These are phyloP conservation scores for Chironomus riparius DNA, from an alignment of 2,888 invertebrate species.

Conservation along the genomic window DNA sequence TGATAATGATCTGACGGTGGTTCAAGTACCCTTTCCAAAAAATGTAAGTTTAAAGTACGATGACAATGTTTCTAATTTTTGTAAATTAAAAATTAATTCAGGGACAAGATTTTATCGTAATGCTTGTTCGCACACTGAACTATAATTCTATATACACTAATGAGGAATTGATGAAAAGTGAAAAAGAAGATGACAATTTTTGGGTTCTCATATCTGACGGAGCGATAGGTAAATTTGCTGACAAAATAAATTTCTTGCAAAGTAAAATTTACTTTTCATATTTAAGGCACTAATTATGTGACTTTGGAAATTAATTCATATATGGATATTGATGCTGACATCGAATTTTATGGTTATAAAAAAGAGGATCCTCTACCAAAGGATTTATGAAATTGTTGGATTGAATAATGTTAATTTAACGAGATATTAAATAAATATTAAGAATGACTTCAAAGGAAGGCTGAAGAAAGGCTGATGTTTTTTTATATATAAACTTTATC, in stretches of 20 bases:
- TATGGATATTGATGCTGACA: constrained; percentile 4
- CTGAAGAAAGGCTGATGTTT: not conserved
- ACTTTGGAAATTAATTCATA: constrained; percentile 21
- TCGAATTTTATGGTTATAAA: constrained; percentile 21
- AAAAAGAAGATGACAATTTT: constrained; percentile 15
- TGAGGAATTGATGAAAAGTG: not conserved
- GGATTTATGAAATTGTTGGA: not conserved
- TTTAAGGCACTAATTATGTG: not conserved
- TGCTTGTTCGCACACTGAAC: constrained; percentile 3
- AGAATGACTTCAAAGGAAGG: not conserved
- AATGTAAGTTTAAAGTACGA: not conserved
- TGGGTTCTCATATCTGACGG: constrained; percentile 8
- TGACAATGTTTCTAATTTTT: not conserved
- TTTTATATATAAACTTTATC: not conserved
- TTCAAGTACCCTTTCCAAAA: not conserved
- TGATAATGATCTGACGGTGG: not conserved
- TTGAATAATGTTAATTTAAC: too few relatives aligned
- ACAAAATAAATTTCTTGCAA: not conserved
- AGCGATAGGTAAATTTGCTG: not conserved
- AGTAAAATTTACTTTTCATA: not conserved
- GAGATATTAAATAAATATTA: too few relatives aligned
- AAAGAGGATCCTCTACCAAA: not conserved
- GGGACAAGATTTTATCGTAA: constrained; percentile 4
- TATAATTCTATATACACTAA: constrained; percentile 8
- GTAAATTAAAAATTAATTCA: not conserved